Conservation (phyloP, 2,113 vertebrate genomes). For the Oryzias curvinotus region DNA sequence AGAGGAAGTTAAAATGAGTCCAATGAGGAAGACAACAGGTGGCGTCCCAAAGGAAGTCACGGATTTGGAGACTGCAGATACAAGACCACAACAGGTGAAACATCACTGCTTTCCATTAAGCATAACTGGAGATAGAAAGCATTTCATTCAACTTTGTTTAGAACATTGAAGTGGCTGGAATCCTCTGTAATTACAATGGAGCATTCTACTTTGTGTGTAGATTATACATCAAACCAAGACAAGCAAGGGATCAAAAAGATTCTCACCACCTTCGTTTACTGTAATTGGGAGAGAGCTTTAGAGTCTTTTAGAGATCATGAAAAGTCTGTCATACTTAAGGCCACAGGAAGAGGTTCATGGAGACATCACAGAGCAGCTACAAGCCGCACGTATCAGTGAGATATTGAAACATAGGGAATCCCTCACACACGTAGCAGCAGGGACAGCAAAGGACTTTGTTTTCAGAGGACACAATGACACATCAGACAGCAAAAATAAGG, state of each 20-base stretch:
- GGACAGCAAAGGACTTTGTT: background rate
- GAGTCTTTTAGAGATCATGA: background rate
- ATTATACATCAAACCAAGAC: background rate
- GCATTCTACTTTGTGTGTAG: background rate
- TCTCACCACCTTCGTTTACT: background rate
- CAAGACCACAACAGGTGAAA: background rate
- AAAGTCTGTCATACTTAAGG: background rate
- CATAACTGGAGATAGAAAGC: background rate
- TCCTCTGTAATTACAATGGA: background rate
- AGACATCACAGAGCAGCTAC: background rate
- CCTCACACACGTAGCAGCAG: background rate
- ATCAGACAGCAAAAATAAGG: background rate
- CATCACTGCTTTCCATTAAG: background rate
- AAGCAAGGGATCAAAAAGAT: conserved; percentile 1
- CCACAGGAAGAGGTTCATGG: background rate
- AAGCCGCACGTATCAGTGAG: background rate
- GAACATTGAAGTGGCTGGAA: background rate
- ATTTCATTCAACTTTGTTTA: background rate
- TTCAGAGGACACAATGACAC: background rate
- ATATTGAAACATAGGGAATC: background rate
- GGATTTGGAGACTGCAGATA: background rate
- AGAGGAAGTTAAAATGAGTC: too few species aligned
- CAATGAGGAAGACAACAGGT: background rate
- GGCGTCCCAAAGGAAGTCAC: background rate
- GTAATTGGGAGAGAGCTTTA: background rate